Evolutionary conservation across 2,797 vertebrate species (phyloP), one percentile per base, ranked within the genome.

Genomic region (Pteropus rufus): DNA sequence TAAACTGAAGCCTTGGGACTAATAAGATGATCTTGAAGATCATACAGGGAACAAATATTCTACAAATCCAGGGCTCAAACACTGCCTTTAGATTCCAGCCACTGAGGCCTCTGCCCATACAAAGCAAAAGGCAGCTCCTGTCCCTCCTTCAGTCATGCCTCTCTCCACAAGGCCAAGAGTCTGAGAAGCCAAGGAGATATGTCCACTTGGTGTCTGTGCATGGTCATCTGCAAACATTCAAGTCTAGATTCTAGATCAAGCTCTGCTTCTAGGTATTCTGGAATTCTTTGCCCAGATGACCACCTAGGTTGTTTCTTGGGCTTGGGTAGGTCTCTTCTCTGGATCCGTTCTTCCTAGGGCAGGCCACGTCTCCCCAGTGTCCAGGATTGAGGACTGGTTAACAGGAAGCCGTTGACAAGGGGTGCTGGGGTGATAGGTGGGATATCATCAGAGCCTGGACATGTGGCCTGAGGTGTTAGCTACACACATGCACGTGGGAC

Each of bases 21-120:
- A 54, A 70, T 54, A 75, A 39, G 1, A 24, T 49, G 54, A 73
- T 21, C 7, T 86, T 15, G 54, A 65, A 89, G 26, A 64, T 49
- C 52, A 54, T 34, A n/a, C 1, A 24, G 18, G 64, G 69, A 91
- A 65, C 31, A 97, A 56, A 85, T 44, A 69, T 5, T 56, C 36
- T 56, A n/a, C 8, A 67, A 60, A 80, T 54, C 9, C 46, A 75
- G 3, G 6, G 21, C 9, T 90, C 26, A 36, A 79, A 52, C 7
- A 3, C 21, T 44, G 62, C 60, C 19, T 19, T 26, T 72, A 69
- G 14, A 73, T 29, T 52, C 10, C 7, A 64, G n/a, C 7, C 41
- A 58, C 12, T 0, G 0, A 72, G 16, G 41, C 34, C 36, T 41
- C 73, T 34, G 18, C 2, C 18, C n/a, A 39, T 14, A 21, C 1